Evolutionary conservation across 2,888 invertebrate genomes (phyloP), one percentile per base, ranked within the genome.

Genomic region (Nemapogon koenigi): DNA sequence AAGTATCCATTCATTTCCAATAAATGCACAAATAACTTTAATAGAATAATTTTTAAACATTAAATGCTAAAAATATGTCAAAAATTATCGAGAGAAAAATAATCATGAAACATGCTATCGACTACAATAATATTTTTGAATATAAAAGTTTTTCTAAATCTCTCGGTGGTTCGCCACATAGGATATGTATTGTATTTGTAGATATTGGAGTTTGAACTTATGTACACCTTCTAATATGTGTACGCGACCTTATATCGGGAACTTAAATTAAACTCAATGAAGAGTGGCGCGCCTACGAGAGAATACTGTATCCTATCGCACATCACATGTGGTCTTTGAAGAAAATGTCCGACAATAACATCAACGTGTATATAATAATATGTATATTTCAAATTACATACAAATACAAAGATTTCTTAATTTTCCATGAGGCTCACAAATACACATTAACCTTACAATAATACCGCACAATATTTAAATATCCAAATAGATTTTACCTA

Each of bases 171-270:
- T 66, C 68, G 66, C 52, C 70, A 65, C 60, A 52, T 43, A 44
- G 63, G 76, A 76, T 78, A 78, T 78, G 76, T 75, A 73, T 76
- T 59, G n/a, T n/a, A n/a, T n/a, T n/a, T n/a, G n/a, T n/a, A n/a
- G n/a, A n/a, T n/a, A n/a, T n/a, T n/a, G n/a, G n/a, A n/a, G n/a
- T n/a, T n/a, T n/a, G n/a, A n/a, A n/a, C n/a, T n/a, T n/a, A n/a
- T n/a, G n/a, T n/a, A n/a, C n/a, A n/a, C n/a, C n/a, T n/a, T n/a
- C n/a, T n/a, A n/a, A n/a, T n/a, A n/a, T n/a, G n/a, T n/a, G n/a
- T n/a, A n/a, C n/a, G n/a, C n/a, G n/a, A n/a, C 49, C 56, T 73
- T 75, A 71, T 68, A 75, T 13, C n/a, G 28, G 28, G 4, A 4
- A 4, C 28, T 27, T 69, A 63, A 57, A 59, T 52, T 49, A 43